Base-by-base conservation (phyloP, 1,140 invertebrate genomes). In the Pomacea maculata region DNA sequence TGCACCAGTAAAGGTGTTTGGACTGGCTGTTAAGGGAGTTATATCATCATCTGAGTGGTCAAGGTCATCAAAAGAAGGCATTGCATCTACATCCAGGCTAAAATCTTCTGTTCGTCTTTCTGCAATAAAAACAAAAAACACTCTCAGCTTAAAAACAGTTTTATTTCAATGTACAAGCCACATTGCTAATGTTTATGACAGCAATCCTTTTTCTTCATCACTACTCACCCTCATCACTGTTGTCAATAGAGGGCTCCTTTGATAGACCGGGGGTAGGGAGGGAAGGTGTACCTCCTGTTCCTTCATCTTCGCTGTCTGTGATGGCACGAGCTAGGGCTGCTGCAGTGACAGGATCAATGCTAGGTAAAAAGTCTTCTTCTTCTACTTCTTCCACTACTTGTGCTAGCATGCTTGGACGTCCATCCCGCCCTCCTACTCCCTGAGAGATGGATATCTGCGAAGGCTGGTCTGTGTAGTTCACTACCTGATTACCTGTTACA, bases 301-400 rank as follows among this genome's bases (percentile, higher is more conserved):
- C 83, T 72, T 89, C 89, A 75, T 90, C 89, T 78, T 89, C 88
- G 72, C 87, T 88, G 82, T 90, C 89, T 70, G 88, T 89, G 57
- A 89, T 89, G 25, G 88, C 87, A 4, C 86, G 85, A 34, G 88
- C 87, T 21, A 89, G 82, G 14, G 88, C 87, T 25, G 88, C 88
- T 5, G 86, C 86, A n/a, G 85, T 80, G 14, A 75, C 82, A 14
- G 88, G 87, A 80, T 88, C 86, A 7, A 80, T 68, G n/a, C 84
- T 68, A 6, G 77, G 78, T 34, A 79, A 52, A 65, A 82, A 82
- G 19, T 82, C 78, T 19, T 79, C 81, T 25, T 80, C 78, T 29
- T 75, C 78, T 21, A 76, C 72, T 45, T 57, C 70, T 75, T 75
- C 81, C 73, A 70, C 57, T 57, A 68, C 77, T 34, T 79, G 77